Percentiles rank a stretch among this genome's conserved stretches.
Evolutionary conservation across 1,140 invertebrate genomes (phyloP).

Genomic region (Leptonema lineaticorne): DNA sequence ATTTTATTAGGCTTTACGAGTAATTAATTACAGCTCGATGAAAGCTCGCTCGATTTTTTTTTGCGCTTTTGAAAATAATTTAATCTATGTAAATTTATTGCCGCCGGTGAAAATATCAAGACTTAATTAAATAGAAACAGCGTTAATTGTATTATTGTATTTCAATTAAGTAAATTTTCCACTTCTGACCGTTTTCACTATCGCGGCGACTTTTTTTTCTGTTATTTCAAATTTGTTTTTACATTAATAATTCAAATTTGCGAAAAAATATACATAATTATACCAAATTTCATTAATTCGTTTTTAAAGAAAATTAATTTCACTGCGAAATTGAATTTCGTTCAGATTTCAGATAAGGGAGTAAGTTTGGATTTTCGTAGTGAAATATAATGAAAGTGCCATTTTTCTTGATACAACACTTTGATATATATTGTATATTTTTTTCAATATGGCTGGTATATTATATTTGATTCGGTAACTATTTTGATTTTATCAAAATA

Average conservation of each 20-base stretch:
- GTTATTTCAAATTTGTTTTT: background rate
- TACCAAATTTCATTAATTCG: background rate
- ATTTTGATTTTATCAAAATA: too few relatives aligned
- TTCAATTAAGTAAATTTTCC: background rate
- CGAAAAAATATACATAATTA: background rate
- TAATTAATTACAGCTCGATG: background rate
- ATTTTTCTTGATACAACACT: too few relatives aligned
- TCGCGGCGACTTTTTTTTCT: background rate
- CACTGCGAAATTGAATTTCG: constrained; percentile 6
- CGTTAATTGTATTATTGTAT: background rate
- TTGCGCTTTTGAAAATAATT: background rate
- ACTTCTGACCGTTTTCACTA: background rate
- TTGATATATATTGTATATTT: too few relatives aligned
- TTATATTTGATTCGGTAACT: too few relatives aligned
- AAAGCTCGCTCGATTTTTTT: background rate
- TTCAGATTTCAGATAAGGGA: constrained; percentile 1
- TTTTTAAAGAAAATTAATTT: constrained; percentile 1
- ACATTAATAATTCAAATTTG: background rate
- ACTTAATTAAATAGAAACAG: background rate
- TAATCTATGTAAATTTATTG: background rate
- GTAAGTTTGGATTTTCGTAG: background rate
- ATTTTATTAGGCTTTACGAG: background rate
- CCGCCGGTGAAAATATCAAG: background rate
- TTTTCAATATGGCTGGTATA: background rate
- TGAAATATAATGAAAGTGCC: background rate